phyloP scores from a whole-genome alignment of 2,888 invertebrate genomes.

The Elysia crispata region DNA sequence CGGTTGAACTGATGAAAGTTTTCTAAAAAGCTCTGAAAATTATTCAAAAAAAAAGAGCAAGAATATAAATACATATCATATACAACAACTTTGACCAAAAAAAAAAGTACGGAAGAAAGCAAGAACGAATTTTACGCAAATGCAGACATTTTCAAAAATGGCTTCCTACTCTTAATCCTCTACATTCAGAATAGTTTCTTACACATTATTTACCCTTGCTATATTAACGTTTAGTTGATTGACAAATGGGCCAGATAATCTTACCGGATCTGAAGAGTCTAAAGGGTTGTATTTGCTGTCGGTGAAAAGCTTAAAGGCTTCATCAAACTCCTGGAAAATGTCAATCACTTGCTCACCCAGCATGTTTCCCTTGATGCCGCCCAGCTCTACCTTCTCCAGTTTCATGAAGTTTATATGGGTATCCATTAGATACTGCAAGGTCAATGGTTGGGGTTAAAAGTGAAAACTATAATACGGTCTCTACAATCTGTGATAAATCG shows the following conservation, averaged over 20 bases:
- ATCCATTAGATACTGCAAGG: conserved; percentile 87
- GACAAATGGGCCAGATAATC: conserved; percentile 42
- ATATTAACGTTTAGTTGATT: too few species aligned
- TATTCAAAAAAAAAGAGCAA: too few species aligned
- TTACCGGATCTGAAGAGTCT: conserved; percentile 72
- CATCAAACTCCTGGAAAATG: conserved; percentile 78
- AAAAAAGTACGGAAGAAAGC: too few species aligned
- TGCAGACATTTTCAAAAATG: background rate
- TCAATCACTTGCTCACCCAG: conserved; percentile 75
- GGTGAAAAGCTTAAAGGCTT: conserved; percentile 75
- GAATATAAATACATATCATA: too few species aligned
- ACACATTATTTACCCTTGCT: too few species aligned
- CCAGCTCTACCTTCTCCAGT: conserved; percentile 95
- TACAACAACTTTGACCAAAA: too few species aligned
- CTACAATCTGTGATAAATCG: too few species aligned
- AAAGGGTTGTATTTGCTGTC: conserved; percentile 76
- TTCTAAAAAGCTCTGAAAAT: too few species aligned
- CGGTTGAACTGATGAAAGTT: conserved; percentile 82
- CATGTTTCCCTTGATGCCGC: conserved; percentile 81
- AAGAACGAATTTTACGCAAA: too few species aligned
- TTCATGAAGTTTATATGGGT: conserved; percentile 95
- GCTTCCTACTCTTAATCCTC: background rate
- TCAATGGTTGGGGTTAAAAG: too few species aligned
- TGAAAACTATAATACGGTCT: too few species aligned
- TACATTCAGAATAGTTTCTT: background rate